phyloP scores from a whole-genome alignment of 2,797 vertebrate genomes.

The Spheniscus humboldti region DNA sequence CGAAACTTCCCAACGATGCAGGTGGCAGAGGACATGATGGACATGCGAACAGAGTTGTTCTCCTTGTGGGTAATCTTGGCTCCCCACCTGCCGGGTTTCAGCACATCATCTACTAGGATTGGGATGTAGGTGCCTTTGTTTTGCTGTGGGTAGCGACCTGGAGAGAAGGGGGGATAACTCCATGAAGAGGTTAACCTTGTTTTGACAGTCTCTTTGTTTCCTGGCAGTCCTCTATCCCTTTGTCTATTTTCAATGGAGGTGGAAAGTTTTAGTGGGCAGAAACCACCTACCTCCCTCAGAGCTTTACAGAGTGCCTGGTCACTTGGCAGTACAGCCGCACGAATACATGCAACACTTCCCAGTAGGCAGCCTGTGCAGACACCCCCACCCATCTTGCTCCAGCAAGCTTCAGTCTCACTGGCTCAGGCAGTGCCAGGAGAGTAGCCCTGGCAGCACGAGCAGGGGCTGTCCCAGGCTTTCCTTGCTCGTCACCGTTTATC shows the following conservation, averaged over 20 bases:
- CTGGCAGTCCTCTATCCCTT: neutral
- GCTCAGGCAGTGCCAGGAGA: neutral
- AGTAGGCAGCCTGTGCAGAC: neutral
- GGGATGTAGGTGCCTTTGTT: slow-evolving; percentile 92
- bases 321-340: neutral
- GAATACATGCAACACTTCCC: neutral
- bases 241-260: neutral
- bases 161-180: neutral
- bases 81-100: slow-evolving; percentile 78
- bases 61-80: slow-evolving; percentile 75
- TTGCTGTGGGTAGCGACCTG: slow-evolving; percentile 88
- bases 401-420: neutral
- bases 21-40: slow-evolving; percentile 78
- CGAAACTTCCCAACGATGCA: slow-evolving; percentile 92
- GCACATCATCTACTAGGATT: slow-evolving; percentile 72
- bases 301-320: neutral
- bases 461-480: neutral
- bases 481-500: neutral
- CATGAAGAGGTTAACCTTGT: neutral
- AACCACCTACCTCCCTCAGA: neutral
- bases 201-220: neutral
- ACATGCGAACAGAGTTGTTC: slow-evolving; percentile 77
- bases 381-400: neutral
- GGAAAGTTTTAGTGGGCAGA: neutral
- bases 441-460: neutral